Percentiles rank a stretch among this genome's conserved stretches.
Conservation (phyloP, 2,888 invertebrate species). For the Acronicta aceris region DNA sequence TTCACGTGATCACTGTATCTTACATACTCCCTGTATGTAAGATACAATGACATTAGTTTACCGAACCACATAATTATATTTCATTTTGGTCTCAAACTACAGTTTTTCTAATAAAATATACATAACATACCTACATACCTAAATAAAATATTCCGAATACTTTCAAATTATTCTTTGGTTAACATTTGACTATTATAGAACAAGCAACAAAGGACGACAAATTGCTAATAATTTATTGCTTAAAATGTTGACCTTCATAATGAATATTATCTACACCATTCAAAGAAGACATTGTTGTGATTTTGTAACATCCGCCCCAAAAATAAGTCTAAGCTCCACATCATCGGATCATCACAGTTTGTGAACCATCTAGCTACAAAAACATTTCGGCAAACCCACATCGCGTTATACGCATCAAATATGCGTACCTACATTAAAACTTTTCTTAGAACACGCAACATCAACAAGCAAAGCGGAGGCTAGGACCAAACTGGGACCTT, state of each 20-base stretch:
- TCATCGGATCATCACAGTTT: slow-evolving; percentile 5
- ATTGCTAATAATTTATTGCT: slow-evolving; percentile 5
- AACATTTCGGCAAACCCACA: slow-evolving; percentile 1
- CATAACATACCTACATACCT: too few species aligned
- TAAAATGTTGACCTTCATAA: too few species aligned
- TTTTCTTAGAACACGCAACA: slow-evolving; percentile 12
- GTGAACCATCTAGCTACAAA: slow-evolving; percentile 9
- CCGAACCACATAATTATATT: too few species aligned
- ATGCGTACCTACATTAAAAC: background rate
- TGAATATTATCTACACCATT: slow-evolving; percentile 13
- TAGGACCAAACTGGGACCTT: slow-evolving; percentile 26
- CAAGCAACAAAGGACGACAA: background rate
- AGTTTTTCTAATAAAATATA: too few species aligned
- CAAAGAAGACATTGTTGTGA: slow-evolving; percentile 47
- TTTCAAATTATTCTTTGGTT: slow-evolving; percentile 26
- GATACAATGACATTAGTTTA: too few species aligned
- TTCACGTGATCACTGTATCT: too few species aligned
- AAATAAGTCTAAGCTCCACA: slow-evolving; percentile 15
- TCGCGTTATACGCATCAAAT: background rate
- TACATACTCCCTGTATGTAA: too few species aligned
- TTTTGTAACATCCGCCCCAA: slow-evolving; percentile 44
- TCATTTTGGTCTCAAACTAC: too few species aligned
- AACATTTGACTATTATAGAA: background rate
- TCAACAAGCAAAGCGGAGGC: slow-evolving; percentile 30
- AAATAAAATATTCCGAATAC: background rate